Evolutionary conservation across 2,797 vertebrate genomes (phyloP).

Genomic region (Astyanax mexicanus): DNA sequence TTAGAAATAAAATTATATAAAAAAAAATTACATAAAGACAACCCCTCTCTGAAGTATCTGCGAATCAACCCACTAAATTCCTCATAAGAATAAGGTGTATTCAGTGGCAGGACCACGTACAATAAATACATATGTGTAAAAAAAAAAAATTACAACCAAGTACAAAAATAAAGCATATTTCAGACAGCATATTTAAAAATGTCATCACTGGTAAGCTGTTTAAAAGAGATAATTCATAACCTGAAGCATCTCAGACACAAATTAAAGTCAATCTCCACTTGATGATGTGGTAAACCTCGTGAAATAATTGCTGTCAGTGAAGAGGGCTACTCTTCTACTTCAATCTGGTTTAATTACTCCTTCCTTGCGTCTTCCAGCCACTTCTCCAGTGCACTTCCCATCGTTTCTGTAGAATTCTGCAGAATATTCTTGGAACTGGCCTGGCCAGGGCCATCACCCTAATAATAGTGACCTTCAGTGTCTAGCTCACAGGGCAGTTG

Average conservation of each 20-base stretch:
- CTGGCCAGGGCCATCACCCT: no score
- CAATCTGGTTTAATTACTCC: neutral
- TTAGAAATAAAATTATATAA: no score
- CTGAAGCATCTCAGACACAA: neutral
- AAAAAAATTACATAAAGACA: no score
- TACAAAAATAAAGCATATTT: no score
- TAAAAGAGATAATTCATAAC: no score
- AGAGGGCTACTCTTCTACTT: neutral
- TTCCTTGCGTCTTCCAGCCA: neutral
- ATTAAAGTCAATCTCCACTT: neutral
- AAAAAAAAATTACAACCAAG: neutral
- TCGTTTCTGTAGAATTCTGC: neutral
- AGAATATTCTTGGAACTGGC: no score
- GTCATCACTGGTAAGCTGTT: neutral
- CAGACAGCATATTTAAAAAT: no score
- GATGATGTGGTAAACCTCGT: neutral
- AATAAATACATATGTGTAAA: neutral
- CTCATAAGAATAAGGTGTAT: neutral
- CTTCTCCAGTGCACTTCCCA: neutral
- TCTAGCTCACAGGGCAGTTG: no score
- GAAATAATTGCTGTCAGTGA: neutral
- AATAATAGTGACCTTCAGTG: no score
- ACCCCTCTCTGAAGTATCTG: neutral
- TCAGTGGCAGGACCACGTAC: neutral
- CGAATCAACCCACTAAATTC: neutral